phyloP scores from a whole-genome alignment of 37 sponge, comb jelly and placozoan genomes.

The Spongilla lacustris region DNA sequence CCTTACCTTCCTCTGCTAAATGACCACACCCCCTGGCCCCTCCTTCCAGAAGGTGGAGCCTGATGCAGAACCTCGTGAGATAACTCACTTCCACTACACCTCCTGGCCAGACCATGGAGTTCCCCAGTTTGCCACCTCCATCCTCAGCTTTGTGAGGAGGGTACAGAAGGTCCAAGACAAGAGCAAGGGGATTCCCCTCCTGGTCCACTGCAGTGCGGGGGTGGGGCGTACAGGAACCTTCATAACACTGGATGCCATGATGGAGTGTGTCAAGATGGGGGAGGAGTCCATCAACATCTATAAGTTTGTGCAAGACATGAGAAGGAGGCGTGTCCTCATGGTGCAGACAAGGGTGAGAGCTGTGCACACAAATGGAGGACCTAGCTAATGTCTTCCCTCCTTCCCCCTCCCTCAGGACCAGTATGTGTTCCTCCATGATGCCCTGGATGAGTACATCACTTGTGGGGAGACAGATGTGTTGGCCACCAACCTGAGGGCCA shows the following conservation, averaged over 20 bases:
- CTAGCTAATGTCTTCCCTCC: not conserved
- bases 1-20: too few relatives aligned
- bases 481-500: constrained; percentile 31
- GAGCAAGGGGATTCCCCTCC: constrained; percentile 24
- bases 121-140: constrained; percentile 67
- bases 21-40: too few relatives aligned
- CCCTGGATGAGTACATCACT: constrained; percentile 66
- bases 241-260: constrained; percentile 50
- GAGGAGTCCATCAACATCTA: constrained; percentile 43
- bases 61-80: constrained; percentile 10
- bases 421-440: constrained; percentile 83
- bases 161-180: constrained; percentile 42
- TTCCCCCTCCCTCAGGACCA: constrained; percentile 39
- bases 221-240: constrained; percentile 71
- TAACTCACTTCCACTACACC: constrained; percentile 70
- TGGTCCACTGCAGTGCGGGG: constrained; percentile 81
- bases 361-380: not conserved
- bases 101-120: constrained; percentile 81
- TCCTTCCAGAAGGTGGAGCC: constrained; percentile 5
- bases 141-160: constrained; percentile 51
- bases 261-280: constrained; percentile 24
- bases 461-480: constrained; percentile 64
- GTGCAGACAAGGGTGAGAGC: constrained; percentile 54
- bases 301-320: constrained; percentile 21
- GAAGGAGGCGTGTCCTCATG: constrained; percentile 39